A percentile compares a stretch with the other conserved stretches of the same genome.
These are phyloP conservation scores for Forbesichthys papilliferus DNA, from an alignment of 2,113 vertebrate genomes.

Conservation along the genomic window DNA sequence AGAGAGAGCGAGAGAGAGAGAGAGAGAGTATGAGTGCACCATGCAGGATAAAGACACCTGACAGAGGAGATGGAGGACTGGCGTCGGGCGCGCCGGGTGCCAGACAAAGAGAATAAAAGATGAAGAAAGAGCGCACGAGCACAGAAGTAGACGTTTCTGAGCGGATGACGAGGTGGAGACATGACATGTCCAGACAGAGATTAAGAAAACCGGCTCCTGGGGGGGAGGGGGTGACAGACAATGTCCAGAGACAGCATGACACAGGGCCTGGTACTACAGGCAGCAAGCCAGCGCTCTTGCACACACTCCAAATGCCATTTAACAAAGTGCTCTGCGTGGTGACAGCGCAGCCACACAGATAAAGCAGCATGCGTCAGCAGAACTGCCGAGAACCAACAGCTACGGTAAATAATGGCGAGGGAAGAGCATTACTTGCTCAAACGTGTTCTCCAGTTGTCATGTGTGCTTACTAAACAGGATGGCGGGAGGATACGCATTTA, in stretches of 20 bases:
- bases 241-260: conserved; percentile 15
- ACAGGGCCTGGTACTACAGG: conserved; percentile 16
- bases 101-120: background rate
- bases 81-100: background rate
- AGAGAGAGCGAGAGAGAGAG: background rate
- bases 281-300: background rate
- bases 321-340: conserved; percentile 21
- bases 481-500: no score
- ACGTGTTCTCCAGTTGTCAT: background rate
- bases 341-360: conserved; percentile 1
- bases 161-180: background rate
- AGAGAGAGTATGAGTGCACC: background rate
- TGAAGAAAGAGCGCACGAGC: background rate
- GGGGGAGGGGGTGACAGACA: no score
- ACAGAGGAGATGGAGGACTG: background rate
- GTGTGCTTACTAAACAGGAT: background rate
- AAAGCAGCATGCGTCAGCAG: conserved; percentile 7
- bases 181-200: background rate
- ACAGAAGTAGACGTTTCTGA: background rate
- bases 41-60: background rate
- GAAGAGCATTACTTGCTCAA: background rate
- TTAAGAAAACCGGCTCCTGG: background rate
- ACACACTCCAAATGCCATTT: conserved; percentile 20
- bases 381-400: conserved; percentile 3
- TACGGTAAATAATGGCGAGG: conserved; percentile 7